These are phyloP conservation scores for Chromobotia macracanthus DNA, from an alignment of 2,797 vertebrate genomes.

Conservation along the genomic window DNA sequence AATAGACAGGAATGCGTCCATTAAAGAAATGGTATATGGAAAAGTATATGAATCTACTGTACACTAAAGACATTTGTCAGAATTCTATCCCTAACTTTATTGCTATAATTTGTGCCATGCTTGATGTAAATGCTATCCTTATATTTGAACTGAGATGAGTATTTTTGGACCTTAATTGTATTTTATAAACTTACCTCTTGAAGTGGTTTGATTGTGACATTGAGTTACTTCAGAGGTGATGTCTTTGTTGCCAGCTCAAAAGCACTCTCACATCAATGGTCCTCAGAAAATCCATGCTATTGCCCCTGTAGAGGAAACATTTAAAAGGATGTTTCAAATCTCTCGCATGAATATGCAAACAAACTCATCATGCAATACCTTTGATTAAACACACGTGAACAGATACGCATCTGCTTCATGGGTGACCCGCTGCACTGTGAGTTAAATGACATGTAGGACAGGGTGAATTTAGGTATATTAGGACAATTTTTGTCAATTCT, in stretches of 20 bases:
- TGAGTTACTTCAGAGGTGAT: slow-evolving; percentile 34
- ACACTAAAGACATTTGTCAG: not conserved
- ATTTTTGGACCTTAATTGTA: slow-evolving; percentile 50
- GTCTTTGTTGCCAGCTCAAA: slow-evolving; percentile 45
- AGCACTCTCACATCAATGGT: slow-evolving; percentile 47
- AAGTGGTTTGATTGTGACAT: slow-evolving; percentile 50
- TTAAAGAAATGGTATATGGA: slow-evolving; percentile 17
- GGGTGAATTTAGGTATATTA: too few species aligned
- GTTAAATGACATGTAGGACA: slow-evolving; percentile 37
- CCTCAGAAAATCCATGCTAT: slow-evolving; percentile 43
- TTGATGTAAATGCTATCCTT: slow-evolving; percentile 49
- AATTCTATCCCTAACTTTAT: not conserved
- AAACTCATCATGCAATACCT: slow-evolving; percentile 26
- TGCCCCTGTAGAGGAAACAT: slow-evolving; percentile 55
- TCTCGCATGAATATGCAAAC: slow-evolving; percentile 55
- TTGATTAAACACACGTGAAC: slow-evolving; percentile 44
- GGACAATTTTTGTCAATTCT: too few species aligned
- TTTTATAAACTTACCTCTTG: slow-evolving; percentile 51
- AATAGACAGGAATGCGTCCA: slow-evolving; percentile 18
- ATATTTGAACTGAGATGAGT: slow-evolving; percentile 48
- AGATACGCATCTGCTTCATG: slow-evolving; percentile 44
- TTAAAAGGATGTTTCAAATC: slow-evolving; percentile 49
- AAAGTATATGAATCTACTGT: slow-evolving; percentile 24
- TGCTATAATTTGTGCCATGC: slow-evolving; percentile 49
- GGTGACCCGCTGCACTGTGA: slow-evolving; percentile 66